Evolutionary conservation across 1,140 invertebrate species (phyloP).

Genomic region (Thaumatotibia leucotreta): DNA sequence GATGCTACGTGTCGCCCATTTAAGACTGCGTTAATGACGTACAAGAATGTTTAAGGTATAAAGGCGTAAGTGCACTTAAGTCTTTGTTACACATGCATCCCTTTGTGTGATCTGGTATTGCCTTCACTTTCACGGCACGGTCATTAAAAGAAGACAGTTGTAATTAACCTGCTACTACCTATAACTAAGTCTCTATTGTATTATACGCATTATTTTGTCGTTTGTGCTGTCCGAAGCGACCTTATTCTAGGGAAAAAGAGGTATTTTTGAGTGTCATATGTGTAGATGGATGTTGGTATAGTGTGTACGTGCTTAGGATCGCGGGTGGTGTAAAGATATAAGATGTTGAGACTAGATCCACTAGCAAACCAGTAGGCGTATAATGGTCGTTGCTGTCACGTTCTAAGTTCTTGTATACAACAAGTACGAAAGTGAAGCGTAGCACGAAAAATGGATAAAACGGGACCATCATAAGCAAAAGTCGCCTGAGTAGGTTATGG

Average conservation of each 20-base stretch:
- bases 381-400: too few species aligned
- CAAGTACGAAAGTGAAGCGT: too few species aligned
- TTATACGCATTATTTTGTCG: background rate
- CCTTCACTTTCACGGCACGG: constrained; percentile 1
- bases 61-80: background rate
- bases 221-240: background rate
- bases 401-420: too few species aligned
- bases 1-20: background rate
- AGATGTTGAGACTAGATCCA: too few species aligned
- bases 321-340: background rate
- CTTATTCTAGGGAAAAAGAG: background rate
- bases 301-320: background rate
- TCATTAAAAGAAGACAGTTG: constrained; percentile 5
- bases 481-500: too few species aligned
- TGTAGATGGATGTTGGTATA: background rate
- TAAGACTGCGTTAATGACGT: background rate
- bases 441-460: too few species aligned
- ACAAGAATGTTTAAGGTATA: background rate
- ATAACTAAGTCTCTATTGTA: background rate
- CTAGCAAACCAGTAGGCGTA: too few species aligned
- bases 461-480: too few species aligned
- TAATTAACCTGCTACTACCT: constrained; percentile 11
- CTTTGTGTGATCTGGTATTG: background rate
- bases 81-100: background rate
- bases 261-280: background rate